Evolutionary conservation across 1,140 invertebrate genomes (phyloP), one percentile per base, ranked within the genome.

Genomic region (Ooceraea biroi): DNA sequence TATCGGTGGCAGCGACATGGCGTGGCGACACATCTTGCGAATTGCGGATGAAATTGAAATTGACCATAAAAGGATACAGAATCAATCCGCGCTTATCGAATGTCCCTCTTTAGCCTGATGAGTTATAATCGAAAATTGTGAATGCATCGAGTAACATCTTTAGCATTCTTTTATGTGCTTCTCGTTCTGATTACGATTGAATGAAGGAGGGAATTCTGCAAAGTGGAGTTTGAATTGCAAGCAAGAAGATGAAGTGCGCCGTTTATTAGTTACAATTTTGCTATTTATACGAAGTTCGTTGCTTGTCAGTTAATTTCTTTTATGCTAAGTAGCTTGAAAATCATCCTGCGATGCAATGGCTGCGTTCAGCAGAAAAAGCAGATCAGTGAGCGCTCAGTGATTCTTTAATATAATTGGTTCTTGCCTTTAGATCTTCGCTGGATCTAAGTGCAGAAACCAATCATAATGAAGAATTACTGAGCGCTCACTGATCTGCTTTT

Each of bases 71-170:
- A 48, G 3, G 25, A 57, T 50, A 30, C 12, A 1, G 36, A 22
- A 85, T 73, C 17, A 58, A 63, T 58, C 66, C 50, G 11, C 46
- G 61, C 82, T 72, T 72, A 19, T 46, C 57, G 10, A 3, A 22
- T 2, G 46, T 52, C 25, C 82, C 10, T 46, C 22, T 71, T 11
- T n/a, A 66, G 66, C 25, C 58, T 3, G 30, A 36, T 74, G 22
- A n/a, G 12, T 57, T 17, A 57, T 41, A 30, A 55, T 19, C 19
- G 48, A 68, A 19, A 57, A 8, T 50, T n/a, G 19, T 52, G 8
- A 77, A 17, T 30, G 17, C 57, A 36, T 2, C 3, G 27, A 78
- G 30, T 44, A 19, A 69, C n/a, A 44, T 14, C 30, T 19, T 4
- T 36, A n/a, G 76, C 4, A 36, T 12, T 22, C 25, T 30, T 44